A percentile compares a stretch with the other conserved stretches of the same genome.
These are phyloP conservation scores for Porphyrio hochstetteri DNA, from an alignment of 2,113 vertebrate genomes.

Conservation along the genomic window DNA sequence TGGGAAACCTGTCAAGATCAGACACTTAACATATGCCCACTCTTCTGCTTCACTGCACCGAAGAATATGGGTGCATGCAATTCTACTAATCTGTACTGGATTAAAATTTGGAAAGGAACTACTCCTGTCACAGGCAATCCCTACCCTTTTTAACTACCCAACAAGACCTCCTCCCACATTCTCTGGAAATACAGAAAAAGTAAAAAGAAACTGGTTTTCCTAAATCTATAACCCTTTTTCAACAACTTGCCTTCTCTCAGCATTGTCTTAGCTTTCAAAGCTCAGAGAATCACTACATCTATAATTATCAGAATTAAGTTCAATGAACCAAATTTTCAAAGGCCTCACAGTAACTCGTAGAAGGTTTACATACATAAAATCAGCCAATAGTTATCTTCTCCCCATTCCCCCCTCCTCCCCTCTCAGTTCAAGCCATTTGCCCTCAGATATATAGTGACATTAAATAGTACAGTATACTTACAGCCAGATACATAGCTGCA, in stretches of 20 bases:
- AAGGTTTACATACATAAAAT: not conserved
- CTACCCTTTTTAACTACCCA: not conserved
- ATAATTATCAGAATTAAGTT: not conserved
- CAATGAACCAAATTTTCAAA: not conserved
- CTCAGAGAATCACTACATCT: not conserved
- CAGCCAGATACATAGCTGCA: slow-evolving; percentile 93
- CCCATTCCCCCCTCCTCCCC: slow-evolving; percentile 16
- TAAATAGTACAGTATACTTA: slow-evolving; percentile 75
- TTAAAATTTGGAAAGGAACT: not conserved
- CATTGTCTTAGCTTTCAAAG: not conserved
- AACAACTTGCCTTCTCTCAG: not conserved
- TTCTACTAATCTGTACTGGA: not conserved
- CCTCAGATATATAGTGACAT: not conserved
- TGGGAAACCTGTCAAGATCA: not conserved
- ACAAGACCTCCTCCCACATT: not conserved
- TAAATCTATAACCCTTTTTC: not conserved
- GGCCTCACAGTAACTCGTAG: not conserved
- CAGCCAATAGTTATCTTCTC: not conserved
- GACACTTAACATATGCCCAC: not conserved
- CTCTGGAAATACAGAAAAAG: not conserved
- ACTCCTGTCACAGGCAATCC: not conserved
- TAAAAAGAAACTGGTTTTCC: not conserved
- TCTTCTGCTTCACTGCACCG: not conserved
- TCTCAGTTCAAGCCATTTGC: not conserved
- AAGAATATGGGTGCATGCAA: not conserved